Conservation (phyloP, 2,888 invertebrate species). For the Cepaea hortensis region DNA sequence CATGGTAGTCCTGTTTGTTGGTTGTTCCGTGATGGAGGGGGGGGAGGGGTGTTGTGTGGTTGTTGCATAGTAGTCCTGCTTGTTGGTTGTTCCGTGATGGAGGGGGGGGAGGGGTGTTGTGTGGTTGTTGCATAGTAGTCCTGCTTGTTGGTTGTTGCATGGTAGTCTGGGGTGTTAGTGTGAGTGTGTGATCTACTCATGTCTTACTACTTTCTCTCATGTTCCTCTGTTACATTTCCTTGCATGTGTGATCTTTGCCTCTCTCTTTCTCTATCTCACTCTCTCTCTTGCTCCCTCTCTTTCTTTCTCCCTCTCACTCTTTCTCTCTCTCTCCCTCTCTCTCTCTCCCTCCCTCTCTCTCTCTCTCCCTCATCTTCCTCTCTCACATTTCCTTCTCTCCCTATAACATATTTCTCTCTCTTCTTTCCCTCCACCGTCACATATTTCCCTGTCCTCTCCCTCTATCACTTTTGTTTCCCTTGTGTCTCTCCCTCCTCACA, state of each 20-base stretch:
- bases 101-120: not conserved
- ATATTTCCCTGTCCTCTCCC: not conserved
- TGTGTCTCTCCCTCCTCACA: not conserved
- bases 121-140: not conserved
- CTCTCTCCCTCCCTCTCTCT: not conserved
- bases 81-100: not conserved
- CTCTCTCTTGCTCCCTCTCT: not conserved
- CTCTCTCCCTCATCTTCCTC: not conserved
- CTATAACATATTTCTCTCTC: not conserved
- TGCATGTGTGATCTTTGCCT: too few relatives aligned
- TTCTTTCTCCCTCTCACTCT: not conserved
- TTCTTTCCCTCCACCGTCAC: not conserved
- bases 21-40: not conserved
- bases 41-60: not conserved
- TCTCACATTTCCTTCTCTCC: not conserved
- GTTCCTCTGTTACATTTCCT: too few relatives aligned
- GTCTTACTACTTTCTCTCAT: too few relatives aligned
- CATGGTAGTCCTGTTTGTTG: slow-evolving; percentile 38
- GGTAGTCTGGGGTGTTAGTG: too few relatives aligned
- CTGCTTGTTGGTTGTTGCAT: too few relatives aligned
- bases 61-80: slow-evolving; percentile 38
- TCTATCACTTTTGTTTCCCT: not conserved
- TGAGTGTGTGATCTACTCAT: too few relatives aligned
- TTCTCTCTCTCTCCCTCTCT: not conserved
- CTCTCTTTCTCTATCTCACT: not conserved